Conservation (phyloP, 2,113 vertebrate species). For the Nothocercus julius region DNA sequence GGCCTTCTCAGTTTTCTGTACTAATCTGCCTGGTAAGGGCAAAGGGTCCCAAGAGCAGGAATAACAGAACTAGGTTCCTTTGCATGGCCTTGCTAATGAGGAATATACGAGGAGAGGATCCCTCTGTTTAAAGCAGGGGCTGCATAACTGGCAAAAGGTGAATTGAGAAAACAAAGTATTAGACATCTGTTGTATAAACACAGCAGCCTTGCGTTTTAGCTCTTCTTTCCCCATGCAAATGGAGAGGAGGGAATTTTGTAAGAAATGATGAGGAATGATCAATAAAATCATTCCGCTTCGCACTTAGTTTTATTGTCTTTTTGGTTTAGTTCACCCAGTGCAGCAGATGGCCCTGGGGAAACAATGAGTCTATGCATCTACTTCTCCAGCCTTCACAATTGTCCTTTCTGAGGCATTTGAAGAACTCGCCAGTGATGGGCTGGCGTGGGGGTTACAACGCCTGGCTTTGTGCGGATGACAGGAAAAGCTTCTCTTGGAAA, state of each 20-base stretch:
- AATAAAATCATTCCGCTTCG: background rate
- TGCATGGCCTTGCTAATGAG: background rate
- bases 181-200: background rate
- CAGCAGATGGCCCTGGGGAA: background rate
- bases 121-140: background rate
- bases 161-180: background rate
- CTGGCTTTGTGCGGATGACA: background rate
- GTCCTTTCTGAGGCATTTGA: background rate
- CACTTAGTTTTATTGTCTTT: background rate
- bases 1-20: background rate
- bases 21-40: background rate
- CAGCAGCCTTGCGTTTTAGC: background rate
- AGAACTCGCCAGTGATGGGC: background rate
- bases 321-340: background rate
- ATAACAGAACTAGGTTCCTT: background rate
- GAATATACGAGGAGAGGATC: background rate
- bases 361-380: background rate
- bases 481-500: background rate
- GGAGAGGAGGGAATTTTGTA: background rate
- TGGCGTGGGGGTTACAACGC: background rate
- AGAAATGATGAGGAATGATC: background rate
- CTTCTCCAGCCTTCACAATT: background rate
- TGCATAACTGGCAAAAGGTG: background rate
- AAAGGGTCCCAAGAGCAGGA: background rate
- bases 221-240: background rate